phyloP scores from a whole-genome alignment of 2,113 vertebrate genomes.

The Pimephales promelas region DNA sequence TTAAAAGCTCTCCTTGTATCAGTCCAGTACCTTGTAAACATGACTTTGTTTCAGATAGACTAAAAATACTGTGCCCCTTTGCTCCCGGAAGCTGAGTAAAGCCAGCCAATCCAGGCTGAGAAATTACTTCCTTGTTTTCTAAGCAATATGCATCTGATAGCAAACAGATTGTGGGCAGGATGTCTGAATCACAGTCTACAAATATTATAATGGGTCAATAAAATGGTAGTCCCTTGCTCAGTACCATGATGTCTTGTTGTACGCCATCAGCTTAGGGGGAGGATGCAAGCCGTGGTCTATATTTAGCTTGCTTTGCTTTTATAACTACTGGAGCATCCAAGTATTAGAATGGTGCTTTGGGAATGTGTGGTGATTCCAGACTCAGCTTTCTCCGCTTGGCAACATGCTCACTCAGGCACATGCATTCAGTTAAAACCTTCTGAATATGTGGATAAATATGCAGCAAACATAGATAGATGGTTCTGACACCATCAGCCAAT shows the following conservation, averaged over 20 bases:
- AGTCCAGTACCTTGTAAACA: slow-evolving; percentile 24
- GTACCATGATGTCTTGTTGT: slow-evolving; percentile 8
- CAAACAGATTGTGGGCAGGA: slow-evolving; percentile 2
- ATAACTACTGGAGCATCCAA: slow-evolving; percentile 38
- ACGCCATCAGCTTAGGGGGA: slow-evolving; percentile 33
- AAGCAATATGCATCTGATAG: slow-evolving; percentile 4
- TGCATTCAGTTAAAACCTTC: neutral
- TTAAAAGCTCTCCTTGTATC: neutral
- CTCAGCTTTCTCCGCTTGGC: slow-evolving; percentile 27
- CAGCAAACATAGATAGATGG: neutral
- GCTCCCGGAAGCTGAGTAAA: neutral
- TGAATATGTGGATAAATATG: neutral
- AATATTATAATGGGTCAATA: neutral
- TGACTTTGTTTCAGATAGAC: neutral
- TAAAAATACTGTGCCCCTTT: neutral
- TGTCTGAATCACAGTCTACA: neutral
- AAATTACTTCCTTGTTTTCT: neutral
- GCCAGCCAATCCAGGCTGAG: neutral
- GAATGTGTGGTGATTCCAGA: slow-evolving; percentile 34
- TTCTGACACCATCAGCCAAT: neutral
- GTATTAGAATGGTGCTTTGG: slow-evolving; percentile 33
- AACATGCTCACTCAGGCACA: slow-evolving; percentile 3
- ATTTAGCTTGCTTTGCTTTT: slow-evolving; percentile 50
- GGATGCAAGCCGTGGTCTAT: slow-evolving; percentile 48
- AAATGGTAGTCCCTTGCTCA: neutral